Percentiles rank a stretch among this genome's conserved stretches.
Conservation (phyloP, 2,113 vertebrate genomes). For the Ptychochromis oligacanthus region DNA sequence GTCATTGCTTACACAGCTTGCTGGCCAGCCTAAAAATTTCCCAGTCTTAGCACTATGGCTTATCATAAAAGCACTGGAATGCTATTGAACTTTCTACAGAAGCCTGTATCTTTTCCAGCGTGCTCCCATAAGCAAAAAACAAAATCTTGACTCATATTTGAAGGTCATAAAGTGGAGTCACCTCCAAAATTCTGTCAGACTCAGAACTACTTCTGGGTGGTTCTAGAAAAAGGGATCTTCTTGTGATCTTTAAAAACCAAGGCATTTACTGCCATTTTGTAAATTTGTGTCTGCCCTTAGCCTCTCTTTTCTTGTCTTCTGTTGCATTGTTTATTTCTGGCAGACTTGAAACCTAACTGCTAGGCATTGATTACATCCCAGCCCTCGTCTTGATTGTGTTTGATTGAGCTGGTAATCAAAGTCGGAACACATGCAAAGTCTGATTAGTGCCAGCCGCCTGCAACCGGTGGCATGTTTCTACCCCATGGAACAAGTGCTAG, state of each 20-base stretch:
- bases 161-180: slow-evolving; percentile 22
- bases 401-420: slow-evolving; percentile 69
- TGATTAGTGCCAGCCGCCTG: slow-evolving; percentile 60
- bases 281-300: not conserved
- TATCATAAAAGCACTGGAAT: slow-evolving; percentile 69
- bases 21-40: slow-evolving; percentile 49
- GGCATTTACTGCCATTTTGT: not conserved
- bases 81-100: slow-evolving; percentile 58
- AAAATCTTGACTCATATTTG: slow-evolving; percentile 22
- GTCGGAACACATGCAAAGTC: slow-evolving; percentile 26
- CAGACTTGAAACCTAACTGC: slow-evolving; percentile 24
- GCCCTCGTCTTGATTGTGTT: slow-evolving; percentile 54
- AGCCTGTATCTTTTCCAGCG: slow-evolving; percentile 16
- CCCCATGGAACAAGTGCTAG: slow-evolving; percentile 40
- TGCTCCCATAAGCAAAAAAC: slow-evolving; percentile 15
- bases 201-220: not conserved
- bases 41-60: slow-evolving; percentile 58
- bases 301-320: not conserved
- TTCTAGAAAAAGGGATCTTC: not conserved
- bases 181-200: not conserved
- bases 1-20: slow-evolving; percentile 69
- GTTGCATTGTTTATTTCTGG: slow-evolving; percentile 17
- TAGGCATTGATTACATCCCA: slow-evolving; percentile 35
- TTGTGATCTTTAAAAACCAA: not conserved
- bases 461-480: slow-evolving; percentile 44